phyloP scores from a whole-genome alignment of 1,140 invertebrate species.

The Dendrolimus punctatus region DNA sequence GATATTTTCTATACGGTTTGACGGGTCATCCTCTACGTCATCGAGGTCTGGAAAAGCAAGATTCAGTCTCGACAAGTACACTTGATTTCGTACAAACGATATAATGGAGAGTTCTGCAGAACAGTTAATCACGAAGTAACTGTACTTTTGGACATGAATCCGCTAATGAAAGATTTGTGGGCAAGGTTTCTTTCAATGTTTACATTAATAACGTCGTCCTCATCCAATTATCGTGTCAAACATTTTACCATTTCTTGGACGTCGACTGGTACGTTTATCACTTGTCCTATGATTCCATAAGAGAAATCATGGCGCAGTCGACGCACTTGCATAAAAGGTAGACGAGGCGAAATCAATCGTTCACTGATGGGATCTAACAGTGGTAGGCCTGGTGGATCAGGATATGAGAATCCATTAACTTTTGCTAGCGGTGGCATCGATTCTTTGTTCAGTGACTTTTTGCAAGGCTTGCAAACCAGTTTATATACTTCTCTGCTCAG shows the following conservation, averaged over 20 bases:
- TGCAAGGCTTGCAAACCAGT: constrained; percentile 34
- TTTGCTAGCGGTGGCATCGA: constrained; percentile 29
- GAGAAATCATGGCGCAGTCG: constrained; percentile 37
- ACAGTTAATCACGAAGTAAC: constrained; percentile 22
- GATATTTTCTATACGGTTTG: constrained; percentile 24
- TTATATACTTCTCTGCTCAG: constrained; percentile 26
- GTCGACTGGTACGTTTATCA: constrained; percentile 50
- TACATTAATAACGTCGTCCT: constrained; percentile 42
- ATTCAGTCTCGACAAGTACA: constrained; percentile 26
- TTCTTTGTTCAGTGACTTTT: constrained; percentile 28
- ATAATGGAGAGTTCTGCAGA: constrained; percentile 21
- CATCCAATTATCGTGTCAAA: constrained; percentile 40
- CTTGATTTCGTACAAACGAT: constrained; percentile 32
- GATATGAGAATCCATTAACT: constrained; percentile 44
- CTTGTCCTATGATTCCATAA: constrained; percentile 47
- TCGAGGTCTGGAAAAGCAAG: constrained; percentile 12
- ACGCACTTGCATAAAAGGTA: constrained; percentile 53
- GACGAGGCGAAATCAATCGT: constrained; percentile 41
- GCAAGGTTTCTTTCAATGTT: constrained; percentile 24
- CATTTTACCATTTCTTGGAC: constrained; percentile 42
- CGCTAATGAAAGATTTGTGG: constrained; percentile 26
- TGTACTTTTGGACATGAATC: constrained; percentile 23
- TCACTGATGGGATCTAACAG: constrained; percentile 42
- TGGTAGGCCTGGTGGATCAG: constrained; percentile 27
- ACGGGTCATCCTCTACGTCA: constrained; percentile 19